phyloP scores from a whole-genome alignment of 1,140 invertebrate genomes.

The Sitophilus oryzae region DNA sequence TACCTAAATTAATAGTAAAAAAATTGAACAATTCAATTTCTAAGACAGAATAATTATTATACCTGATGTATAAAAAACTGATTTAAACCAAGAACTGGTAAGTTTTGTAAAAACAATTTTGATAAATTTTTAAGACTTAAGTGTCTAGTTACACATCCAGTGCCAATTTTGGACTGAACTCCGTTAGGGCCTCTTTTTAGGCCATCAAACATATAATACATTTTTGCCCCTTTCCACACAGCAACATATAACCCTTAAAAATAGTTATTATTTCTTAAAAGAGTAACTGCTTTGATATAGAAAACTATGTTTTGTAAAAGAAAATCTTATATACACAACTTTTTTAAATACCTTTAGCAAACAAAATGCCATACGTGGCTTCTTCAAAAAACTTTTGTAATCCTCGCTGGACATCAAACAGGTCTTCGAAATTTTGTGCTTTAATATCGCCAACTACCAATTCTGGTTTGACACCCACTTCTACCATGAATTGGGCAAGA shows the following conservation, averaged over 20 bases:
- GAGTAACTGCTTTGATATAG: no score
- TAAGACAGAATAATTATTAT: not conserved
- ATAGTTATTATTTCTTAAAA: no score
- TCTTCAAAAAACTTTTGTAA: slow-evolving; percentile 29
- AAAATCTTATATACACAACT: no score
- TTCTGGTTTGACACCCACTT: slow-evolving; percentile 38
- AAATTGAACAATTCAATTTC: not conserved
- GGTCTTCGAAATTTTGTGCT: slow-evolving; percentile 35
- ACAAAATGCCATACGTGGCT: slow-evolving; percentile 39
- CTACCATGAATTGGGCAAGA: slow-evolving; percentile 30
- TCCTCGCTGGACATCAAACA: slow-evolving; percentile 31
- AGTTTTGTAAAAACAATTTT: slow-evolving; percentile 40
- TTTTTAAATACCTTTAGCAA: slow-evolving; percentile 35
- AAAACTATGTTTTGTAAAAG: no score
- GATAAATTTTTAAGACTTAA: slow-evolving; percentile 42
- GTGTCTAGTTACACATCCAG: slow-evolving; percentile 41
- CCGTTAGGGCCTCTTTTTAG: slow-evolving; percentile 46
- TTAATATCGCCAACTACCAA: slow-evolving; percentile 45
- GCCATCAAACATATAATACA: slow-evolving; percentile 48
- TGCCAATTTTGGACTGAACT: slow-evolving; percentile 40
- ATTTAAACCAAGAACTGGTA: slow-evolving; percentile 36
- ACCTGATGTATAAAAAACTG: slow-evolving; percentile 43
- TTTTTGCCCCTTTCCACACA: slow-evolving; percentile 43
- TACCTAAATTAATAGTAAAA: not conserved
- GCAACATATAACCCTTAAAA: slow-evolving; percentile 36